A percentile compares a stretch with the other conserved stretches of the same genome.
Evolutionary conservation across 2,797 vertebrate species (phyloP).

Genomic region (Choloepus didactylus): DNA sequence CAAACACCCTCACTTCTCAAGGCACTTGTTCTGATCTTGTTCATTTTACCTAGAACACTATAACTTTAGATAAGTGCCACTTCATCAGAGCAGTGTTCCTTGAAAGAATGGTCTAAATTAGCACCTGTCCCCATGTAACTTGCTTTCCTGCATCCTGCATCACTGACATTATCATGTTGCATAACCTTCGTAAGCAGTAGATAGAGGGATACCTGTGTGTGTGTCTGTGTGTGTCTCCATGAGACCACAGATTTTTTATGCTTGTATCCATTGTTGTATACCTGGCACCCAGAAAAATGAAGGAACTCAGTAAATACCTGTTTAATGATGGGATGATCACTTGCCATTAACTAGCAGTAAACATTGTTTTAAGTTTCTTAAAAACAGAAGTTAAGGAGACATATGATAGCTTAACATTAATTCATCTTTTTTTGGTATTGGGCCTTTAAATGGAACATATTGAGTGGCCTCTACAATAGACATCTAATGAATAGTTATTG

Average conservation of each 20-base stretch:
- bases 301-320: background rate
- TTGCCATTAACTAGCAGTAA: background rate
- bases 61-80: background rate
- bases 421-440: background rate
- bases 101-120: background rate
- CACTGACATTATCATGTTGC: background rate
- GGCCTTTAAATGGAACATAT: background rate
- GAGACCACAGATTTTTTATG: background rate
- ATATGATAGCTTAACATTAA: background rate
- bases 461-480: background rate
- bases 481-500: background rate
- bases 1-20: background rate
- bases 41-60: background rate
- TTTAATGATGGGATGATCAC: background rate
- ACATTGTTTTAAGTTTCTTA: constrained; percentile 14
- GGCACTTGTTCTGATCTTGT: background rate
- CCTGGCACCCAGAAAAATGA: background rate
- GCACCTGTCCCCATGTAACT: background rate
- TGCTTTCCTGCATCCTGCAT: background rate
- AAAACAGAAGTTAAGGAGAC: background rate
- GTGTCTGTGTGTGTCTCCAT: background rate
- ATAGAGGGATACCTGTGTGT: no score
- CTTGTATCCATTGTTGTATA: background rate
- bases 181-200: background rate
- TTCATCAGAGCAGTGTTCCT: background rate